Base-by-base conservation (phyloP, 2,888 invertebrate species). In the Geophilus truncorum region DNA sequence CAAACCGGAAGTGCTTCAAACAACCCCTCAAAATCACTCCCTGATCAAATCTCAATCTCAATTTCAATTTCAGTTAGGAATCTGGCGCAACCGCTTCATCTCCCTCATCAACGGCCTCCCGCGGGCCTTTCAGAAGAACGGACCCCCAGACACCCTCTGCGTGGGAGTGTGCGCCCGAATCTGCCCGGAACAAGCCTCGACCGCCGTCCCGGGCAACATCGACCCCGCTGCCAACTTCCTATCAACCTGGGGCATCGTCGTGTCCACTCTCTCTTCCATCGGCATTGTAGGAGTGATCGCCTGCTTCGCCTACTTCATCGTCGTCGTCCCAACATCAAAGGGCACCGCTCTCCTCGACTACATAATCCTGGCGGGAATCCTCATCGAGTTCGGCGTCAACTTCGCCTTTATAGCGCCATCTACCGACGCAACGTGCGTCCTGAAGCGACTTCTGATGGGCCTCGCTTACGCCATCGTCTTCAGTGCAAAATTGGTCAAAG, bases 381-480 rank as follows among this genome's bases (percentile, higher is more conserved):
- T 88, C 28, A 82, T 87, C 15, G 83, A 88, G 81, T 88, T 87
- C 82, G 85, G 85, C 1, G 84, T 87, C 51, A 88, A 87, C 82
- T 87, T 88, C 82, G 86, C 87, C 15, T 88, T 88, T 84, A 84
- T 88, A 30, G 84, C 87, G 7, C 86, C 86, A 79, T 86, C 88
- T 5, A 85, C 85, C 0, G 84, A 84, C 10, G 85, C 85, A 12
- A 85, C 87, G 0, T 89, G 89, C 82, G 87, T 86, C 7, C 84
- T 88, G 10, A 85, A 89, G n/a, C 84, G 88, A 77, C 87, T 88
- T 83, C 84, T 86, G 34, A 86, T 88, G 21, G 88, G 88, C 7
- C 83, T 88, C 15, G 86, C 87, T 10, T 89, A 88, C 82, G 85
- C 87, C 12, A 84, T 88, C 40, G 85, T 87, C 32, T 88, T 88